Evolutionary conservation across 2,888 invertebrate genomes (phyloP).

Genomic region (Oegoconia quadripuncta): DNA sequence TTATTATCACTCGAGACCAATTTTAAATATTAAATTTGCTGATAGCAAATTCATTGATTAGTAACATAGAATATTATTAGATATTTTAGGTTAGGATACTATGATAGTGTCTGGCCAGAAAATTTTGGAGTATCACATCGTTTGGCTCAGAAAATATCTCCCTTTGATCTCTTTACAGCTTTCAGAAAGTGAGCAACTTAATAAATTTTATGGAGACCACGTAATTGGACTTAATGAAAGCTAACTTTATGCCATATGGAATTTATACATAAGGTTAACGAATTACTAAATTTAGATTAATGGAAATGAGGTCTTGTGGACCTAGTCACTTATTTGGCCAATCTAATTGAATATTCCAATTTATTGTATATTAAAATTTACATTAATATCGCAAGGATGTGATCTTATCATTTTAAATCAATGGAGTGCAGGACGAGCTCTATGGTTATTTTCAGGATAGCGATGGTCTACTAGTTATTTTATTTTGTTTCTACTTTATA

Average conservation of each 20-base stretch:
- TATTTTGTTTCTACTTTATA: conserved; percentile 71
- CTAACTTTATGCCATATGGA: conserved; percentile 79
- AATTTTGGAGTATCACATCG: conserved; percentile 78
- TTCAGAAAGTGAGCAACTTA: conserved; percentile 77
- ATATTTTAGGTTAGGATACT: conserved; percentile 79
- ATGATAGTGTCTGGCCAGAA: conserved; percentile 78
- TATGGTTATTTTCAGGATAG: conserved; percentile 74
- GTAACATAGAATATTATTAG: conserved; percentile 75
- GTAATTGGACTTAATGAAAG: conserved; percentile 75
- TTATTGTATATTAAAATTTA: conserved; percentile 70
- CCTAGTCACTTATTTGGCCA: conserved; percentile 79
- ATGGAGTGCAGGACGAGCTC: conserved; percentile 76
- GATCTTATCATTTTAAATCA: conserved; percentile 65
- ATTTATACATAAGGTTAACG: conserved; percentile 78
- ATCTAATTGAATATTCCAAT: conserved; percentile 77
- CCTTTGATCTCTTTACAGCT: conserved; percentile 79
- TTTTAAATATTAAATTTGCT: conserved; percentile 72
- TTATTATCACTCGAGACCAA: conserved; percentile 74
- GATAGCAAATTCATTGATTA: conserved; percentile 71
- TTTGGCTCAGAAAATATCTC: conserved; percentile 78
- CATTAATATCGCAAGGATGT: conserved; percentile 62
- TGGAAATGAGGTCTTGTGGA: conserved; percentile 71
- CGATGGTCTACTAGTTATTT: conserved; percentile 75
- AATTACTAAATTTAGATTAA: conserved; percentile 79
- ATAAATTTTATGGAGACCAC: conserved; percentile 69